These are phyloP conservation scores for Chloroclystis v-ata DNA, from an alignment of 2,888 invertebrate genomes.

Conservation along the genomic window DNA sequence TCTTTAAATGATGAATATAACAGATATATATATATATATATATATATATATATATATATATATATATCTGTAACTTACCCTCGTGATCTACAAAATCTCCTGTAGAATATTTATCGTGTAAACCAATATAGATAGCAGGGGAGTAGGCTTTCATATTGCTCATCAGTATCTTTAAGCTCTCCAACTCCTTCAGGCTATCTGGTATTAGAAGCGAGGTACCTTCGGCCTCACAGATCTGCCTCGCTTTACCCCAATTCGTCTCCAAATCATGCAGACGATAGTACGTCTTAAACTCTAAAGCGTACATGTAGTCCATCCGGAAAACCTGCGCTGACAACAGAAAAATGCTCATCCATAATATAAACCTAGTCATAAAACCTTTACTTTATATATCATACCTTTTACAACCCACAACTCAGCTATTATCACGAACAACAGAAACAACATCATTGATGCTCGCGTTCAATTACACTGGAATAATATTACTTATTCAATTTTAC, in stretches of 20 bases:
- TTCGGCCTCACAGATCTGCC: conserved; percentile 48
- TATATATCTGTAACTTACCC: conserved; percentile 35
- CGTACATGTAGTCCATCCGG: conserved; percentile 51
- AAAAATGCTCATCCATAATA: conserved; percentile 12
- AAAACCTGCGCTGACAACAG: conserved; percentile 43
- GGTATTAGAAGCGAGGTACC: conserved; percentile 45
- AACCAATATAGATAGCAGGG: conserved; percentile 45
- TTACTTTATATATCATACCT: conserved; percentile 25
- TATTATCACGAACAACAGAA: conserved; percentile 25
- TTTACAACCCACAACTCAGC: conserved; percentile 22
- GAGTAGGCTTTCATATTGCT: conserved; percentile 51
- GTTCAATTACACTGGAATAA: conserved; percentile 19
- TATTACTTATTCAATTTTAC: conserved; percentile 24
- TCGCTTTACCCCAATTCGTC: conserved; percentile 45
- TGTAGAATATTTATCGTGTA: conserved; percentile 46
- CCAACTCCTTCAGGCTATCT: conserved; percentile 43
- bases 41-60: too few relatives aligned
- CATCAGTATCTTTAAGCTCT: conserved; percentile 46
- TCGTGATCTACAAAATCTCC: conserved; percentile 45
- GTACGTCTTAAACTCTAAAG: conserved; percentile 43
- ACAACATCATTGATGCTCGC: conserved; percentile 20
- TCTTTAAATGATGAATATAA: too few relatives aligned
- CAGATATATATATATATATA: too few relatives aligned
- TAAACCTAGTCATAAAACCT: neutral
- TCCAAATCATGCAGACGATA: conserved; percentile 48